Evolutionary conservation across 2,888 invertebrate genomes (phyloP), one percentile per base, ranked within the genome.

Genomic region (Spilarctia lutea): DNA sequence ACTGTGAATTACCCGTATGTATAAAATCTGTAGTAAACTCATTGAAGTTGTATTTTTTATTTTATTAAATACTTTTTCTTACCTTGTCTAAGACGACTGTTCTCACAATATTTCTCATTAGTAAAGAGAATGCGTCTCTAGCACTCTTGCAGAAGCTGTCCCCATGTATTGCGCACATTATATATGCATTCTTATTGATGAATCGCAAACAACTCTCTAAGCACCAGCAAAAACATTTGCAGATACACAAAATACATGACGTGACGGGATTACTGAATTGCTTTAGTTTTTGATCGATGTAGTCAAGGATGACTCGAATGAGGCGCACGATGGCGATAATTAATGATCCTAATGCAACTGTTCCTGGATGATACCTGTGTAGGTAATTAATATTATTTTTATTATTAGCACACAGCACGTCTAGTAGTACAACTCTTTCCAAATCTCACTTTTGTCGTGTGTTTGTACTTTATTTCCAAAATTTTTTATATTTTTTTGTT

Each of bases 91-190:
- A 93, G 0, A 98, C 97, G 71, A 97, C 96, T 16, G 98, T 98
- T 81, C 98, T 94, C 24, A 98, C 82, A 77, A 98, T 96, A 93
- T 99, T 99, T 79, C 99, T 96, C 97, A 98, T 97, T 18, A 99
- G 96, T 78, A 99, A 96, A 86, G 97, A 97, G 90, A 99, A 99
- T 0, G 99, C 98, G 89, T 98, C 98, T 89, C 97, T 97, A 6
- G 99, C 99, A 82, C 99, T 99, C 13, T 95, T 91, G 91, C 99
- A 99, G 94, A 99, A 99, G 90, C 97, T 98, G 89, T 97, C 98
- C 2, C 99, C 99, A 91, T 99, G 98, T 67, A 99, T 97, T 0
- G 99, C 99, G 90, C 99, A 98, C 98, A 99, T 98, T 42, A 99
- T 99, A 90, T 99, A 99, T 0, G 99, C 99, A 88, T 99, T 99